Evolutionary conservation across 2,113 vertebrate species (phyloP).

Genomic region (Colinus virginianus): DNA sequence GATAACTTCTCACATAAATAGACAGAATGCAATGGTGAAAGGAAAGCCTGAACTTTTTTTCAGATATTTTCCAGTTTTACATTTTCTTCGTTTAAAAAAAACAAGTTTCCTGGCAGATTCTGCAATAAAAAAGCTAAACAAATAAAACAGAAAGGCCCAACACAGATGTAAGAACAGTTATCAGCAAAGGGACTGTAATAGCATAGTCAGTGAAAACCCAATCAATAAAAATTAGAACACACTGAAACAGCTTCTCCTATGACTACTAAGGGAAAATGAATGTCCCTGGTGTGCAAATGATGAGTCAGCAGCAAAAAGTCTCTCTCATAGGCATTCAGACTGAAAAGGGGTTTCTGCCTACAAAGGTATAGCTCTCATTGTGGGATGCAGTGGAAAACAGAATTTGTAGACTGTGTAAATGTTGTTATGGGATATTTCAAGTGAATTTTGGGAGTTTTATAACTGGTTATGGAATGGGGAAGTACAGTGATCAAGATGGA

Average conservation of each 20-base stretch:
- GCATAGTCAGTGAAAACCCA: conserved; percentile 4
- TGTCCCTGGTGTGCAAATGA: conserved; percentile 1
- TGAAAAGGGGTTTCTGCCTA: not conserved
- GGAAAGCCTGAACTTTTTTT: not conserved
- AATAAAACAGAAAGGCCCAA: conserved; percentile 3
- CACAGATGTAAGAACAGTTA: not conserved
- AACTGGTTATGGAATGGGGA: not conserved
- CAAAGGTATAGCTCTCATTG: not conserved
- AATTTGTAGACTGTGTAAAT: not conserved
- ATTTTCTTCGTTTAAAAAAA: conserved; percentile 1
- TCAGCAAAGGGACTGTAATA: not conserved
- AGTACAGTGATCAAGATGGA: not conserved
- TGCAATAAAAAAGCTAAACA: conserved; percentile 1
- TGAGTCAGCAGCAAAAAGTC: not conserved
- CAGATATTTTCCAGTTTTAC: not conserved
- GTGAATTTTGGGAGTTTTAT: not conserved
- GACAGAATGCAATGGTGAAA: not conserved
- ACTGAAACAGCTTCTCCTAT: not conserved
- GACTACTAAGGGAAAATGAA: not conserved
- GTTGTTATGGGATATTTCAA: not conserved
- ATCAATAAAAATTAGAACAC: conserved; percentile 27
- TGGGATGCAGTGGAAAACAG: not conserved
- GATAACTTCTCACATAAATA: not conserved
- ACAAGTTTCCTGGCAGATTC: not conserved
- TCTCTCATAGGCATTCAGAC: not conserved